Conservation (phyloP, 2,888 invertebrate species). For the Drosophila nr. fundita region DNA sequence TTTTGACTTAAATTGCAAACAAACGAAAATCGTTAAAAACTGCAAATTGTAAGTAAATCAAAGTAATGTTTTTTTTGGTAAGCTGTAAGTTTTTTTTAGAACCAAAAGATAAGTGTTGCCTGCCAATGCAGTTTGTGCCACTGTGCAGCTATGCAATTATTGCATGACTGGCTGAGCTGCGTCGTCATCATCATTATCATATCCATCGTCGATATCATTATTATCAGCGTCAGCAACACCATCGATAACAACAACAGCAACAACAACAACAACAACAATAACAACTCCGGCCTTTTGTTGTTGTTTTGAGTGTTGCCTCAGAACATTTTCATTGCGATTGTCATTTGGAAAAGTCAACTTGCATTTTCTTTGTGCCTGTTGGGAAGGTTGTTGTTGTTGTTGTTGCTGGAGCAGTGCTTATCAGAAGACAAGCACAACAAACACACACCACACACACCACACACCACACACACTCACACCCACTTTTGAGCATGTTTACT, state of each 20-base stretch:
- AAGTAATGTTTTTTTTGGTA: background rate
- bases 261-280: background rate
- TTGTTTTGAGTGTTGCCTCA: slow-evolving; percentile 27
- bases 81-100: background rate
- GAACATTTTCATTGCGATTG: slow-evolving; percentile 64
- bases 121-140: slow-evolving; percentile 21
- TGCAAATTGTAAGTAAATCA: background rate
- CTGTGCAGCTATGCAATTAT: slow-evolving; percentile 53
- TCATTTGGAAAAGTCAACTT: slow-evolving; percentile 40
- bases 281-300: slow-evolving; percentile 9
- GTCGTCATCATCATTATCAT: slow-evolving; percentile 19
- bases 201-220: slow-evolving; percentile 25
- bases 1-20: accelerated
- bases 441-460: slow-evolving; percentile 23
- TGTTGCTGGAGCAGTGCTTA: slow-evolving; percentile 44
- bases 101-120: background rate
- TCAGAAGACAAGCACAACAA: slow-evolving; percentile 51
- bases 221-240: slow-evolving; percentile 18
- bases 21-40: background rate
- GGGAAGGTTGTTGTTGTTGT: background rate
- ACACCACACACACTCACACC: slow-evolving; percentile 10
- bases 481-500: slow-evolving; percentile 26
- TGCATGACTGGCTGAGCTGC: slow-evolving; percentile 15
- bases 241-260: slow-evolving; percentile 33
- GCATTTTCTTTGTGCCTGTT: slow-evolving; percentile 35